phyloP scores from a whole-genome alignment of 2,797 vertebrate species.

The Hybognathus amarus region DNA sequence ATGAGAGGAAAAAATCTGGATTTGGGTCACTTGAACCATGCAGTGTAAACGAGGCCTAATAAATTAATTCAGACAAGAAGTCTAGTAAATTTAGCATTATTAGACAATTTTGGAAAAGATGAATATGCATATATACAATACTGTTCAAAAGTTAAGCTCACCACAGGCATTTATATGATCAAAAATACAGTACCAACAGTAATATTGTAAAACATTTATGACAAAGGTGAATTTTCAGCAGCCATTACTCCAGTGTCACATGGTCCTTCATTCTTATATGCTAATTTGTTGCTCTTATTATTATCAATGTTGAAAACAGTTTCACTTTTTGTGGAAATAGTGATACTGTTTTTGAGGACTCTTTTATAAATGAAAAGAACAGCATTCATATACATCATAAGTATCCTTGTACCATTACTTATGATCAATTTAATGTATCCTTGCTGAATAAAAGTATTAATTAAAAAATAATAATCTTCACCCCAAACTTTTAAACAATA shows the following conservation, averaged over 20 bases:
- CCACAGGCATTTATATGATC: not conserved
- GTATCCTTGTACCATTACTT: not conserved
- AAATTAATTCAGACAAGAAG: not conserved
- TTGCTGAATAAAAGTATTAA: not conserved
- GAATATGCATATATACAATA: not conserved
- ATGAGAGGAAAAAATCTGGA: no score
- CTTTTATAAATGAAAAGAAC: not conserved
- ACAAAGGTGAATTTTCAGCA: not conserved
- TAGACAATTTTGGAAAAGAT: not conserved
- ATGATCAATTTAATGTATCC: not conserved
- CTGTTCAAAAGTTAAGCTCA: not conserved
- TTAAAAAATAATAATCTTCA: not conserved
- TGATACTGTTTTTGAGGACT: not conserved
- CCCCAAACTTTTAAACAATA: not conserved
- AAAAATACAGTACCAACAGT: not conserved
- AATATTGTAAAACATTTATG: not conserved
- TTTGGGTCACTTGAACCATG: no score
- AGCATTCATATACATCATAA: not conserved
- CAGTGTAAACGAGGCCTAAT: no score
- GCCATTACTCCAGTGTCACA: not conserved
- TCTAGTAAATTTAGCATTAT: not conserved
- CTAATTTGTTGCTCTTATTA: not conserved
- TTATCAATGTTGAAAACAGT: not conserved
- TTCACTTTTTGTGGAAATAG: not conserved
- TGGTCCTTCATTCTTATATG: not conserved